Conservation (phyloP, 1,140 invertebrate genomes). For the Nephila pilipes region DNA sequence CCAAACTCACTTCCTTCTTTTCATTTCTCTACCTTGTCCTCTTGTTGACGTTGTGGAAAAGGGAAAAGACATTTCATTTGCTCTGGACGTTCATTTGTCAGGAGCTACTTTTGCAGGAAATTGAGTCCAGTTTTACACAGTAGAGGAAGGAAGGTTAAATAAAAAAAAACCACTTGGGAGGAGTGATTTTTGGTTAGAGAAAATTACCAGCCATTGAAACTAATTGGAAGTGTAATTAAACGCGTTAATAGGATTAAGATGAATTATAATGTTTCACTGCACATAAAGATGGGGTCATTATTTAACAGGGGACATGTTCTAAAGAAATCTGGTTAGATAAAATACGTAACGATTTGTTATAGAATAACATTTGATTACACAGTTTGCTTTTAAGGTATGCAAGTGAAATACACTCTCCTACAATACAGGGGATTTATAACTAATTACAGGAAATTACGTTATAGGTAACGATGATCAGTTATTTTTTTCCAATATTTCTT, state of each 20-base stretch:
- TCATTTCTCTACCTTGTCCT: slow-evolving; percentile 34
- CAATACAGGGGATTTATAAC: too few species aligned
- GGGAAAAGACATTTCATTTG: slow-evolving; percentile 41
- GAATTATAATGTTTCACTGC: neutral
- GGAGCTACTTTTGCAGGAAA: slow-evolving; percentile 26
- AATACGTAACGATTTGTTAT: too few species aligned
- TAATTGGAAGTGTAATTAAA: neutral
- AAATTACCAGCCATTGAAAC: neutral
- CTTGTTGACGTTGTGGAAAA: slow-evolving; percentile 25
- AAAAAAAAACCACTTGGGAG: neutral
- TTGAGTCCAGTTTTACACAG: neutral
- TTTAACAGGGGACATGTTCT: too few species aligned
- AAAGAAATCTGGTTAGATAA: too few species aligned
- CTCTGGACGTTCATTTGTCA: slow-evolving; percentile 35
- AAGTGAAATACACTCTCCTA: too few species aligned
- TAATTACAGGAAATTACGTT: too few species aligned
- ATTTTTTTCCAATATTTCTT: too few species aligned
- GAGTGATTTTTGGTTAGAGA: neutral
- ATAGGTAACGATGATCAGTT: too few species aligned
- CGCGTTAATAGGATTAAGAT: neutral
- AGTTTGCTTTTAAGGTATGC: too few species aligned
- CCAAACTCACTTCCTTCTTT: neutral
- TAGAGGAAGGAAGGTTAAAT: neutral
- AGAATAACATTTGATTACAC: too few species aligned
- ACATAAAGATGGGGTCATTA: too few species aligned